Conservation (phyloP, 2,113 vertebrate genomes). For the Tyto alba region DNA sequence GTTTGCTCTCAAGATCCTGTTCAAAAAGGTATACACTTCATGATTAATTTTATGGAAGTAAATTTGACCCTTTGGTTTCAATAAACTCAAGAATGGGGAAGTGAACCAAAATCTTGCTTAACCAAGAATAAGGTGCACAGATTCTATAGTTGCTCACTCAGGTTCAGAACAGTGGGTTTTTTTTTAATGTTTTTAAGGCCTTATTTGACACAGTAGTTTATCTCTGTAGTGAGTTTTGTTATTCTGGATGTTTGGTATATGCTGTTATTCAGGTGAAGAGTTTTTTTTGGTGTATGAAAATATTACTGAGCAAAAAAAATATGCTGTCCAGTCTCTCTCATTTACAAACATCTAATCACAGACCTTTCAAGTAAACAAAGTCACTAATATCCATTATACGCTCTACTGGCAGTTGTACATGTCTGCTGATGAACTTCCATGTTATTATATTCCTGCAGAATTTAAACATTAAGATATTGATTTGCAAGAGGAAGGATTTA, state of each 20-base stretch:
- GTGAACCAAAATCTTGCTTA: neutral
- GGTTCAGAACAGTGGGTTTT: neutral
- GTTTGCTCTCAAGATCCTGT: neutral
- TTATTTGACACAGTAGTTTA: neutral
- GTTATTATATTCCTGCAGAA: neutral
- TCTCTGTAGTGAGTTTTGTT: neutral
- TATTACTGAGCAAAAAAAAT: neutral
- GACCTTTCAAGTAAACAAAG: neutral
- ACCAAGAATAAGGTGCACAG: neutral
- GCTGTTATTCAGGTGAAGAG: neutral
- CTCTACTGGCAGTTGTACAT: neutral
- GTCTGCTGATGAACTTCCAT: neutral
- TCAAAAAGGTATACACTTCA: neutral
- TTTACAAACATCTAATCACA: neutral
- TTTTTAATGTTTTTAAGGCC: neutral
- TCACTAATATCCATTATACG: neutral
- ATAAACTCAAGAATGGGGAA: neutral
- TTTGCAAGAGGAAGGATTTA: neutral
- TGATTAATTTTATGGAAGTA: neutral
- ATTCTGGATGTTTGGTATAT: neutral
- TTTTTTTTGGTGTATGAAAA: neutral
- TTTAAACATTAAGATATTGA: neutral
- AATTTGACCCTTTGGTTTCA: neutral
- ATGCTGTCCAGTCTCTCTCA: neutral
- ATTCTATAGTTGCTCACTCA: neutral